Evolutionary conservation across 1,140 invertebrate species (phyloP), one percentile per base, ranked within the genome.

Genomic region (Drosophila tristis): DNA sequence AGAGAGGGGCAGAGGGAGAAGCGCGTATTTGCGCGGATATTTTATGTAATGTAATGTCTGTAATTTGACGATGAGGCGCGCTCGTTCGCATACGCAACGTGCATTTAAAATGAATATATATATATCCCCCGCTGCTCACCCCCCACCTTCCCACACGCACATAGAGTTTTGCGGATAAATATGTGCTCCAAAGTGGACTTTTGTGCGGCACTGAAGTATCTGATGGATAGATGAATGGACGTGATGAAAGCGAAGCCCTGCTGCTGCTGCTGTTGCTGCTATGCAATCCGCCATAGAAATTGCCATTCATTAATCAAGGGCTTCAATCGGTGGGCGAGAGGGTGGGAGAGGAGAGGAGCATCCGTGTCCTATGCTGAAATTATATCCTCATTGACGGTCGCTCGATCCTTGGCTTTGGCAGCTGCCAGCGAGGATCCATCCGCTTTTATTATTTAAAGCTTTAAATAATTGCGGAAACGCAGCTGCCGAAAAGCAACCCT

Each of bases 41-140:
- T 87, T 87, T 60, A 81, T 86, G 71, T 87, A 87, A 85, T 81
- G 78, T 86, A 16, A 16, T 64, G 63, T 74, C 78, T 74, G 81
- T 85, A 78, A 86, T 85, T 86, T 85, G 77, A 78, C 67, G 81
- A 78, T 74, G 81, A 39, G 1, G 11, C 35, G 13, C 35, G 35
- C 9, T 35, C 31, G 31, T 35, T 35, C 9, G 63, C 73, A 62
- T 60, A 85, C 80, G 74, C 80, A 70, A 61, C 56, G 67, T 70
- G 78, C 67, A 87, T 87, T 75, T 86, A 55, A 78, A 87, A 87
- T 81, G 82, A 49, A 78, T 67, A 81, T 57, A 58, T 73, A 60
- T 73, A 74, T 73, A 74, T 62, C 45, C 58, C 29, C 49, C 48
- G 59, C 61, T 44, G 62, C 43, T 23, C 62, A 45, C 11, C 48